Conservation (phyloP, 2,797 vertebrate species). For the Hephaestus fuliginosus region DNA sequence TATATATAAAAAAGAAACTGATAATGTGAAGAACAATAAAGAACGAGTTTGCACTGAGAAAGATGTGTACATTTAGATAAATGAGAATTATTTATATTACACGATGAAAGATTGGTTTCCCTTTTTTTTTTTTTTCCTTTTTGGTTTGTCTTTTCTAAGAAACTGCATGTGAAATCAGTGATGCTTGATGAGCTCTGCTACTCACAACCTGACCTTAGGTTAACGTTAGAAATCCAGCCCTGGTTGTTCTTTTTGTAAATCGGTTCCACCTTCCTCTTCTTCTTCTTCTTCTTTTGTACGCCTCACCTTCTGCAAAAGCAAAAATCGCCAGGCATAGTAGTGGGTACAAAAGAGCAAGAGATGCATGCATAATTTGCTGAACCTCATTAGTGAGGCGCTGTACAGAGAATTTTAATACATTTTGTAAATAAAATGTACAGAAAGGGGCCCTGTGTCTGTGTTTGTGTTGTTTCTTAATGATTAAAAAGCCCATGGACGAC, state of each 20-base stretch:
- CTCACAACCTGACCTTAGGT: conserved; percentile 89
- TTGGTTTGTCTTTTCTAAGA: conserved; percentile 52
- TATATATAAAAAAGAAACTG: conserved; percentile 61
- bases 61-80: conserved; percentile 92
- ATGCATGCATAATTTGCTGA: conserved; percentile 96
- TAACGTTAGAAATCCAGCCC: conserved; percentile 86
- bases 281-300: conserved; percentile 63
- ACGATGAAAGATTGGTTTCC: conserved; percentile 83
- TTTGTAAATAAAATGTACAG: conserved; percentile 99
- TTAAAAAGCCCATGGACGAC: conserved; percentile 4
- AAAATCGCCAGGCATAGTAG: conserved; percentile 89
- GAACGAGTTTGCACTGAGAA: conserved; percentile 80
- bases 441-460: conserved; percentile 75
- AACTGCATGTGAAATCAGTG: conserved; percentile 87
- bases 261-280: conserved; percentile 40
- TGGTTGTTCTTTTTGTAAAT: conserved; percentile 76
- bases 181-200: conserved; percentile 93
- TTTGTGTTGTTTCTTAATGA: conserved; percentile 35
- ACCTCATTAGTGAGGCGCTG: conserved; percentile 95
- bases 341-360: conserved; percentile 91
- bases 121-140: conserved; percentile 75
- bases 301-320: conserved; percentile 89
- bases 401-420: conserved; percentile 99
- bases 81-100: conserved; percentile 91
- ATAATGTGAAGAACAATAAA: conserved; percentile 79